phyloP scores from a whole-genome alignment of 2,888 invertebrate genomes.

The Ametastegia equiseti region DNA sequence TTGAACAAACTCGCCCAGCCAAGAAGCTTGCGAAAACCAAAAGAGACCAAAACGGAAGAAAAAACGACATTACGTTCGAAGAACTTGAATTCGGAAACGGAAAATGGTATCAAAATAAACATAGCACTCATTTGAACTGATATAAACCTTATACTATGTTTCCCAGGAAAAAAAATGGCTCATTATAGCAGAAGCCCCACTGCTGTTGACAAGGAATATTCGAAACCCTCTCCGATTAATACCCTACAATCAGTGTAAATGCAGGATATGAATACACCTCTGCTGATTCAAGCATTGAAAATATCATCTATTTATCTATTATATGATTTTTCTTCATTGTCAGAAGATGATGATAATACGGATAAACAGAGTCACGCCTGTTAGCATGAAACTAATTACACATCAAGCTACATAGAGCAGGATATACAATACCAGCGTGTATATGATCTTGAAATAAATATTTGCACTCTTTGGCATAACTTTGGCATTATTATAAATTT shows the following conservation, averaged over 20 bases:
- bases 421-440: background rate
- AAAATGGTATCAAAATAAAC: constrained; percentile 4
- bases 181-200: background rate
- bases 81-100: background rate
- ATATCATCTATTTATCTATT: background rate
- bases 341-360: background rate
- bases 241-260: background rate
- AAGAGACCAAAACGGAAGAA: background rate
- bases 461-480: background rate
- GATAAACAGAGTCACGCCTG: background rate
- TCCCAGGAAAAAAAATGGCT: background rate
- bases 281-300: background rate
- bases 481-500: background rate
- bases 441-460: background rate
- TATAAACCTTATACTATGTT: background rate
- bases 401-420: background rate
- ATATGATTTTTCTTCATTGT: background rate
- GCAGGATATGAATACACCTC: background rate
- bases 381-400: background rate
- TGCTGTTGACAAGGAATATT: background rate
- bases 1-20: constrained; percentile 59
- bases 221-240: background rate
- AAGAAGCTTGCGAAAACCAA: constrained; percentile 35
- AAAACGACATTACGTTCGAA: background rate
- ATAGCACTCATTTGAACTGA: background rate